Base-by-base conservation (phyloP, 2,888 invertebrate species). In the Xestia c-nigrum region DNA sequence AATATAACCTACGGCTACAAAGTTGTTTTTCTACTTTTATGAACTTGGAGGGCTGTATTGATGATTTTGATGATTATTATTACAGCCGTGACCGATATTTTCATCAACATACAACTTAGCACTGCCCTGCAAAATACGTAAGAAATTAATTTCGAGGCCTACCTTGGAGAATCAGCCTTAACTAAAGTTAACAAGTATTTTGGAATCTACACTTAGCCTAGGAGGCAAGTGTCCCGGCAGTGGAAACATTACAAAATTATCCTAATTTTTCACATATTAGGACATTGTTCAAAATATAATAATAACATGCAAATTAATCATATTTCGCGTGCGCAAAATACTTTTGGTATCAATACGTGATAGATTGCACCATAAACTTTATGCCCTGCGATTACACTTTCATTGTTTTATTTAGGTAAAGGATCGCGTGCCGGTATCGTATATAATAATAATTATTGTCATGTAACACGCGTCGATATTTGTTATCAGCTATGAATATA, bases 301-400 rank as follows among this genome's bases (percentile, higher is more conserved):
- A 46, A 7, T 19, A 16, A 24, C 38, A 57, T 57, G 55, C 12
- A 52, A 59, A 78, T 52, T 46, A 21, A 16, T 72, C 38, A 24
- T 40, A 9, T 55, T n/a, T 16, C 7, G 19, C 70, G 16, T 70
- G 55, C 14, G 9, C 6, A 46, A 64, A n/a, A 55, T 73, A 55
- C 55, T 21, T 47, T 47, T 40, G 14, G 47, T 57, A 43, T 80
- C 47, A 57, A 50, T 67, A n/a, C 2, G 0, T 67, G 21, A 80
- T 59, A 57, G 24, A 69, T 68, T 64, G 38, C n/a, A 16, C 24
- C 14, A 69, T 59, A 80, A 81, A 75, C 7, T 75, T 64, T 38
- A 67, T 46, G 19, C n/a, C 21, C 43, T 40, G 52, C 19, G 52
- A 76, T 78, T 59, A 59, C 12, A 40, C 52, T 65, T 57, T 38